These are phyloP conservation scores for Hippocampus abdominalis DNA, from an alignment of 2,113 vertebrate genomes.

Conservation along the genomic window DNA sequence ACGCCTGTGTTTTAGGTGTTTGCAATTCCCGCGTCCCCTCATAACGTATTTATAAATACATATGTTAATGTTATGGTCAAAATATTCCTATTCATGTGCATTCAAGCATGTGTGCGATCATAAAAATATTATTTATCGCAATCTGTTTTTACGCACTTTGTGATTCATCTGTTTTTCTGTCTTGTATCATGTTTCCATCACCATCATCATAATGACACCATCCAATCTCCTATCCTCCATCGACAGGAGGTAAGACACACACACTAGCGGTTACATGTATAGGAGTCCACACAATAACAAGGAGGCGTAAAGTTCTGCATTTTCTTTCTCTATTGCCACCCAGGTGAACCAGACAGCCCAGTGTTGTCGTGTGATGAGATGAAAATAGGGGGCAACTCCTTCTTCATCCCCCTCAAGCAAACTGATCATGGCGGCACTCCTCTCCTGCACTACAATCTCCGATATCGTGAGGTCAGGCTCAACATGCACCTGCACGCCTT, in stretches of 20 bases:
- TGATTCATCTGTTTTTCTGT: constrained; percentile 27
- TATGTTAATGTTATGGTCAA: background rate
- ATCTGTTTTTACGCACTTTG: constrained; percentile 20
- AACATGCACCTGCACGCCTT: background rate
- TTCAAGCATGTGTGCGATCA: no score
- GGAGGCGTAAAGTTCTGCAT: background rate
- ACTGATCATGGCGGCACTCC: constrained; percentile 47
- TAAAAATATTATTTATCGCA: no score
- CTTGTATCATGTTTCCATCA: constrained; percentile 14
- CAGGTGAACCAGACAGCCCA: constrained; percentile 72
- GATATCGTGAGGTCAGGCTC: constrained; percentile 60
- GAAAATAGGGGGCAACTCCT: constrained; percentile 52
- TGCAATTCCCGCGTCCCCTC: background rate
- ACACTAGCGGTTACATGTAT: background rate
- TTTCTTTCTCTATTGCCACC: background rate
- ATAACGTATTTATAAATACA: background rate
- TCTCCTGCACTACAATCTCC: constrained; percentile 51
- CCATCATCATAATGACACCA: constrained; percentile 17
- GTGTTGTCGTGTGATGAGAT: constrained; percentile 33
- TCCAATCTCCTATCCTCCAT: constrained; percentile 27
- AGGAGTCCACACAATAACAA: background rate
- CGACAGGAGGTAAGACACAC: constrained; percentile 58
- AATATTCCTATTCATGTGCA: background rate
- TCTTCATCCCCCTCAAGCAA: constrained; percentile 60
- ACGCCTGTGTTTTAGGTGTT: no score